phyloP scores from a whole-genome alignment of 2,113 vertebrate genomes.

The Aegotheles bennettii region DNA sequence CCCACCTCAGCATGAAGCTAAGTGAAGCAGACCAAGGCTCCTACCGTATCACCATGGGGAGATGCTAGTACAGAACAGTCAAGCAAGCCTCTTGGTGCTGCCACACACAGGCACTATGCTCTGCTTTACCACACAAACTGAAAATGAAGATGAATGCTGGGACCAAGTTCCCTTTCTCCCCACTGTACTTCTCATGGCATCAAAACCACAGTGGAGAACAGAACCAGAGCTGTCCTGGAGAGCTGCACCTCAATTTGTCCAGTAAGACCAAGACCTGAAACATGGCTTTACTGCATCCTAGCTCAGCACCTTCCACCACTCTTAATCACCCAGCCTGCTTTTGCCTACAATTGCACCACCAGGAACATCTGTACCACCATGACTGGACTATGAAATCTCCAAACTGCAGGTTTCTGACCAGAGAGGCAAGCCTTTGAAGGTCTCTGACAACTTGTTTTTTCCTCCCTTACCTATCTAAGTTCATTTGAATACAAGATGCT shows the following conservation, averaged over 20 bases:
- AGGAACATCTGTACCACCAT: neutral
- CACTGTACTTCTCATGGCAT: neutral
- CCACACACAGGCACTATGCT: fast-evolving
- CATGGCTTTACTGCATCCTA: neutral
- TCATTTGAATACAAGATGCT: slow-evolving; percentile 21
- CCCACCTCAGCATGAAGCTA: neutral
- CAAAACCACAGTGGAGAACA: neutral
- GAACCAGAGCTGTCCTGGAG: neutral
- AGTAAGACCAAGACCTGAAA: neutral
- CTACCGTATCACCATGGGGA: neutral
- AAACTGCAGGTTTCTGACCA: neutral
- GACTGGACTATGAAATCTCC: neutral
- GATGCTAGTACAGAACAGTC: neutral
- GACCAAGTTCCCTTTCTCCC: neutral
- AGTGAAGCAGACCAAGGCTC: neutral
- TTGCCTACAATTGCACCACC: fast-evolving
- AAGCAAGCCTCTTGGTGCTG: neutral
- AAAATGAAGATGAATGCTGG: neutral
- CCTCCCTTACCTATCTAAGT: neutral
- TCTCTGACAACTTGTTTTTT: slow-evolving; percentile 17
- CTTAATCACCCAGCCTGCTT: neutral
- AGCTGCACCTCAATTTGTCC: neutral
- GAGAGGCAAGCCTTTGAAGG: neutral
- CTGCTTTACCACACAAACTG: neutral
- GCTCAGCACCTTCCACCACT: neutral